Percentiles rank a stretch among this genome's conserved stretches.
Conservation (phyloP, 2,888 invertebrate genomes). For the Autographa pulchrina region DNA sequence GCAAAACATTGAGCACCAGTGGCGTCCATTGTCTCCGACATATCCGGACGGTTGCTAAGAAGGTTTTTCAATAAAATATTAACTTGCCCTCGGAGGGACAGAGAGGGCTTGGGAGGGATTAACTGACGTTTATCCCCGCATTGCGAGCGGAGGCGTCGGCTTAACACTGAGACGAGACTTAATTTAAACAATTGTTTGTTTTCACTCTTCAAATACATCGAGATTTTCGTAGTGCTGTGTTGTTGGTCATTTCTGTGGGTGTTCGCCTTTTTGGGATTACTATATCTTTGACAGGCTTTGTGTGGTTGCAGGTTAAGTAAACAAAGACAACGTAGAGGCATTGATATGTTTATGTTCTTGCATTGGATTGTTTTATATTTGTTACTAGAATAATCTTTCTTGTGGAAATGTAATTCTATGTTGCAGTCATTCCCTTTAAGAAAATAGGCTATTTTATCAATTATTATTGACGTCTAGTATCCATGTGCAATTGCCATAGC, state of each 20-base stretch:
- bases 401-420: too few relatives aligned
- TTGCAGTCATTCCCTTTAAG: too few relatives aligned
- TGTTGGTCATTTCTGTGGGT: conserved; percentile 30
- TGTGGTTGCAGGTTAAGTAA: background rate
- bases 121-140: conserved; percentile 62
- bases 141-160: conserved; percentile 53
- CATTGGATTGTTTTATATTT: too few relatives aligned
- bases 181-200: conserved; percentile 63
- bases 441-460: too few relatives aligned
- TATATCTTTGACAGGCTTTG: conserved; percentile 1
- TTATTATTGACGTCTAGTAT: too few relatives aligned
- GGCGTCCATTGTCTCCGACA: conserved; percentile 55
- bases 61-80: conserved; percentile 65
- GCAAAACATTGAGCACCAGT: conserved; percentile 47
- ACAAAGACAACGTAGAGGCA: background rate
- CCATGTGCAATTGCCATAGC: too few relatives aligned
- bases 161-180: conserved; percentile 56
- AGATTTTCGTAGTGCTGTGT: conserved; percentile 45
- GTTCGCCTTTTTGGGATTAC: conserved; percentile 6
- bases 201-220: conserved; percentile 52
- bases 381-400: too few relatives aligned
- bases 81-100: conserved; percentile 60
- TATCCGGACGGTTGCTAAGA: conserved; percentile 57
- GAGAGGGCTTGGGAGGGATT: conserved; percentile 57
- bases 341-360: too few relatives aligned